Evolutionary conservation across 1,140 invertebrate genomes (phyloP), one percentile per base, ranked within the genome.

Genomic region (Condylostylus longicornis): DNA sequence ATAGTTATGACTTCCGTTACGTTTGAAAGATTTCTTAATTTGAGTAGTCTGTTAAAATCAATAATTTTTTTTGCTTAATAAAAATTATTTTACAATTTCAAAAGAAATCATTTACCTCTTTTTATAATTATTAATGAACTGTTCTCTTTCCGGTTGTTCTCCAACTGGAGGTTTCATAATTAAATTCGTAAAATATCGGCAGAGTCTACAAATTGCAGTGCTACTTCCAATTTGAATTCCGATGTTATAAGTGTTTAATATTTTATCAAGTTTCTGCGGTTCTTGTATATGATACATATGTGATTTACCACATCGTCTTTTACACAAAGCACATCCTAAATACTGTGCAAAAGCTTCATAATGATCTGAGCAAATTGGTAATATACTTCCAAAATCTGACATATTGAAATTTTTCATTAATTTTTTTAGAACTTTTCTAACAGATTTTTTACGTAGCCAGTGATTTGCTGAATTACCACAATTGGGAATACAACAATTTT

Each of bases 191-290:
- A 79, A 85, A 49, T 79, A 79, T 40, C 77, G 72, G 47, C 82
- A 86, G 5, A 79, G 54, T 59, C 84, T 85, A 58, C 82, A 86
- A 9, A 84, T 70, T 43, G 81, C 72, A 0, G 73, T 69, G 45
- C 65, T 63, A 15, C 59, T 53, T 21, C 61, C 53, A 25, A 78
- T 44, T 20, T 65, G 61, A n/a, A 79, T 72, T 63, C 62, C 53
- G 69, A 66, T 39, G 67, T 65, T 40, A 70, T n/a, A n/a, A n/a
- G n/a, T n/a, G n/a, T n/a, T n/a, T n/a, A n/a, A n/a, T n/a, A n/a
- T n/a, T n/a, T n/a, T n/a, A n/a, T n/a, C n/a, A n/a, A n/a, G n/a
- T n/a, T n/a, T n/a, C n/a, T n/a, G n/a, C n/a, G n/a, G n/a, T n/a
- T n/a, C n/a, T n/a, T n/a, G n/a, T n/a, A n/a, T 65, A 43, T 72